Conservation (phyloP, 2,797 vertebrate genomes). For the Acomys russatus region DNA sequence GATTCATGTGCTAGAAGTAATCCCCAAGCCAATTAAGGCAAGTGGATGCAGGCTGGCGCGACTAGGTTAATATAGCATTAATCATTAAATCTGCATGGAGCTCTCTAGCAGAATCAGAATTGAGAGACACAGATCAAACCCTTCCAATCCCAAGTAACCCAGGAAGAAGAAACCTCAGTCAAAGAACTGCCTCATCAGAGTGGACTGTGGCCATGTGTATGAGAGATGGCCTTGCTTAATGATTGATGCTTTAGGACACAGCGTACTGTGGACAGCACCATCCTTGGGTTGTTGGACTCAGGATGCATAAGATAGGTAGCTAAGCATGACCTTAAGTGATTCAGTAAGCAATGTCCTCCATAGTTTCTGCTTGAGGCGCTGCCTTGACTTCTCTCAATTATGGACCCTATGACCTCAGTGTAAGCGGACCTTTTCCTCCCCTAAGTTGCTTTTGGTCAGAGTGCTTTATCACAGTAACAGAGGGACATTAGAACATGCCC, state of each 20-base stretch:
- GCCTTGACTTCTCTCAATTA: neutral
- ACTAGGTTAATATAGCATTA: neutral
- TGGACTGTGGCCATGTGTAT: neutral
- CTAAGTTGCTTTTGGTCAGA: neutral
- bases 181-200: neutral
- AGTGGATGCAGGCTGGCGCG: neutral
- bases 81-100: neutral
- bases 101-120: conserved; percentile 7
- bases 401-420: neutral
- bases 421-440: neutral
- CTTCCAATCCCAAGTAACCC: neutral
- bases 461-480: neutral
- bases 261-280: neutral
- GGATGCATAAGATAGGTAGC: neutral
- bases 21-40: neutral
- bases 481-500: neutral
- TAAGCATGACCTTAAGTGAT: neutral
- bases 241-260: neutral
- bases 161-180: neutral
- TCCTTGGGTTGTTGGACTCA: neutral
- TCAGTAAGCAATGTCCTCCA: neutral
- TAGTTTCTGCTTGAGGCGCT: neutral
- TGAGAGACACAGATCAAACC: conserved; percentile 33
- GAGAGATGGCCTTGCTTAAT: neutral
- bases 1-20: neutral